phyloP scores from a whole-genome alignment of 1,140 invertebrate species.

The Teleogryllus occipitalis region DNA sequence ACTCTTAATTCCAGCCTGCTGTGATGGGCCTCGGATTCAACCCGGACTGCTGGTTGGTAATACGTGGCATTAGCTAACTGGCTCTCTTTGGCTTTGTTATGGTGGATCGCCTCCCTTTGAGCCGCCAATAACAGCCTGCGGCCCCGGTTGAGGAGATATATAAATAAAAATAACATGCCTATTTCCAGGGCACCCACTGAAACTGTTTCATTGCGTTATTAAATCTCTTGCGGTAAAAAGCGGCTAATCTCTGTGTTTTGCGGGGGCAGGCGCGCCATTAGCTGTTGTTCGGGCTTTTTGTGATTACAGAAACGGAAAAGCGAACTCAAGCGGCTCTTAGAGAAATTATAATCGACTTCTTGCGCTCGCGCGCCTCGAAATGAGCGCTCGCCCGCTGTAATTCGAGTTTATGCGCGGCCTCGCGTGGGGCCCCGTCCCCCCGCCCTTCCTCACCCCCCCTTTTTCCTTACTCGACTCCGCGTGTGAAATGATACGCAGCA shows the following conservation, averaged over 20 bases:
- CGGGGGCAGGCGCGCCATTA: not conserved
- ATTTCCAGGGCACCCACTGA: not conserved
- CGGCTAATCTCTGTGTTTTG: not conserved
- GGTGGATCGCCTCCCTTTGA: not conserved
- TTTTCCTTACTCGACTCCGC: too few species aligned
- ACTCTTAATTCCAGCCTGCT: not conserved
- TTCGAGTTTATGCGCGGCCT: not conserved
- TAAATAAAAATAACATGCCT: constrained; percentile 2
- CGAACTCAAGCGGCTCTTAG: not conserved
- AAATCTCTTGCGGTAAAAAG: not conserved
- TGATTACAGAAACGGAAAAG: not conserved
- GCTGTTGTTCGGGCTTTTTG: not conserved
- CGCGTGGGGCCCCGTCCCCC: too few species aligned
- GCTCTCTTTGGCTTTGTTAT: not conserved
- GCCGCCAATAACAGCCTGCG: not conserved
- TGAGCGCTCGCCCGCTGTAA: not conserved
- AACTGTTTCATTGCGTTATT: constrained; percentile 5
- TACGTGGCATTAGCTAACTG: not conserved
- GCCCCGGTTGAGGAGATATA: not conserved
- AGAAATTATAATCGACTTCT: not conserved
- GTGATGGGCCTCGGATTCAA: not conserved
- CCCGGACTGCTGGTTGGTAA: not conserved
- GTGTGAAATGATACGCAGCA: too few species aligned
- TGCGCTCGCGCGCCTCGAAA: not conserved
- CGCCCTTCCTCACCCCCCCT: too few species aligned